Percentiles rank a stretch among this genome's conserved stretches.
Evolutionary conservation across 2,888 invertebrate species (phyloP).

Genomic region (Polyommatus iphigenia): DNA sequence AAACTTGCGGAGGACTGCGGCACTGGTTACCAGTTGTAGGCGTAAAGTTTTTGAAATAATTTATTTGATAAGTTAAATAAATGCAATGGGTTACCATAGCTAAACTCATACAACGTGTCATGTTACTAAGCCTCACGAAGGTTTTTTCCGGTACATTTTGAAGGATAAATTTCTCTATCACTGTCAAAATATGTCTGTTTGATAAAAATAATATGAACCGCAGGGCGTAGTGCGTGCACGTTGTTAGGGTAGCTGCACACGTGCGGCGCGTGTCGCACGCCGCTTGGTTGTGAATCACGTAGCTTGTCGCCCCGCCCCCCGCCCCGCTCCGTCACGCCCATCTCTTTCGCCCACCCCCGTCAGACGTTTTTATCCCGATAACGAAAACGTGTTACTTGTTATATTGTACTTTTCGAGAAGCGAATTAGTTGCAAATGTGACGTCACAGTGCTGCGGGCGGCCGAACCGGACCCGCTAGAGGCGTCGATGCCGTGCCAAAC

Average conservation of each 20-base stretch:
- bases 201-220: background rate
- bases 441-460: slow-evolving; percentile 31
- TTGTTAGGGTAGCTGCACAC: slow-evolving; percentile 32
- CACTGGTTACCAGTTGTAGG: slow-evolving; percentile 25
- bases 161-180: no score
- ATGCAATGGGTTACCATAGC: slow-evolving; percentile 13
- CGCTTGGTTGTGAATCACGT: slow-evolving; percentile 71
- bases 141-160: background rate
- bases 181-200: background rate
- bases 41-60: background rate
- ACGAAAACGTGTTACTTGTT: slow-evolving; percentile 19
- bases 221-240: background rate
- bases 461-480: background rate
- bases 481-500: slow-evolving; percentile 63
- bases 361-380: background rate
- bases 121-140: background rate
- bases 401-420: background rate
- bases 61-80: background rate
- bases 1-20: slow-evolving; percentile 16
- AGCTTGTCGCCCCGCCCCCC: slow-evolving; percentile 49
- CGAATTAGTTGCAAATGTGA: slow-evolving; percentile 31
- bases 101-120: background rate
- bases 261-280: slow-evolving; percentile 26
- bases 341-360: background rate
- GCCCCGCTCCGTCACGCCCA: slow-evolving; percentile 15